phyloP scores from a whole-genome alignment of 2,888 invertebrate genomes.

The Melanostoma mellinum region DNA sequence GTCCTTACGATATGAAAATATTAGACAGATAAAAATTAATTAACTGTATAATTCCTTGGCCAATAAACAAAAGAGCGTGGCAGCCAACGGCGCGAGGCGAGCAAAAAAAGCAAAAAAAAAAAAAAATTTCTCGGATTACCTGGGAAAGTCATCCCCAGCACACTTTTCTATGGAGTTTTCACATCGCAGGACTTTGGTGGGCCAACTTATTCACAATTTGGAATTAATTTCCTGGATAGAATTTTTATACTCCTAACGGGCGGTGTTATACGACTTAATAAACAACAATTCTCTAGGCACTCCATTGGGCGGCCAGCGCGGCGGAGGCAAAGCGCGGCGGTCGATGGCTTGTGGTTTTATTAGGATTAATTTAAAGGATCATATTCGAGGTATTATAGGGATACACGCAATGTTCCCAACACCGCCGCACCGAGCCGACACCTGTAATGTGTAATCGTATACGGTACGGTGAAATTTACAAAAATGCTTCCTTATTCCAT shows the following conservation, averaged over 20 bases:
- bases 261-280: constrained; percentile 70
- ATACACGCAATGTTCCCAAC: constrained; percentile 52
- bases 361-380: constrained; percentile 70
- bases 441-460: constrained; percentile 50
- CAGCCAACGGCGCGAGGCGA: constrained; percentile 16
- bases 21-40: constrained; percentile 73
- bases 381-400: constrained; percentile 56
- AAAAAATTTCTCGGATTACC: constrained; percentile 50
- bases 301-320: background rate
- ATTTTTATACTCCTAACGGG: constrained; percentile 63
- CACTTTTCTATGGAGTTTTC: background rate
- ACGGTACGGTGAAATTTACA: constrained; percentile 40
- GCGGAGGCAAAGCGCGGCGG: background rate
- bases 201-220: constrained; percentile 65
- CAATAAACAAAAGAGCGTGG: constrained; percentile 67
- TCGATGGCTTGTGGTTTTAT: constrained; percentile 53
- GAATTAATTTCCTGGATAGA: constrained; percentile 69
- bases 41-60: constrained; percentile 70
- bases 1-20: constrained; percentile 72
- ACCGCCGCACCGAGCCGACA: constrained; percentile 9
- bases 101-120: background rate
- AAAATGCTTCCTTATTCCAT: constrained; percentile 6
- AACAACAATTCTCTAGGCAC: constrained; percentile 59
- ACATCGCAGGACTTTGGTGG: background rate
- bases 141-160: constrained; percentile 49